phyloP scores from a whole-genome alignment of 2,888 invertebrate species.

The Nemapogon koenigi region DNA sequence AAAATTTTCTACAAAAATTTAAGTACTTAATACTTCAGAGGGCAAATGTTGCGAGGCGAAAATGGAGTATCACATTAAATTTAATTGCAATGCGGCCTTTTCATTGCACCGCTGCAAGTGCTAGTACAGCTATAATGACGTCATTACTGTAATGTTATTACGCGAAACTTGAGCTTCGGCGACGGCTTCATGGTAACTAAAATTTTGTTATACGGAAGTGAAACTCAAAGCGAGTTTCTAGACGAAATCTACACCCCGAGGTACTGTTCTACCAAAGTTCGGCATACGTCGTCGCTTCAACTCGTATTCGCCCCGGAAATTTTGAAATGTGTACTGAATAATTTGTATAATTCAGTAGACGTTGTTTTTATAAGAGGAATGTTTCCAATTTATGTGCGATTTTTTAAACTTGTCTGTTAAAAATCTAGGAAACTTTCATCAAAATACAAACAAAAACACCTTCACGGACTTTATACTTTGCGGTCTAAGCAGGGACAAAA shows the following conservation, averaged over 20 bases:
- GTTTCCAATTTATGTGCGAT: too few relatives aligned
- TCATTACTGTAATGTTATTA: constrained; percentile 31
- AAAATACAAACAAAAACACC: too few relatives aligned
- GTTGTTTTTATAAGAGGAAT: too few relatives aligned
- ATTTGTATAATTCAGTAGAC: too few relatives aligned
- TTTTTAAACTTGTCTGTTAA: too few relatives aligned
- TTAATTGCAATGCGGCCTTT: constrained; percentile 29
- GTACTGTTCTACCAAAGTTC: constrained; percentile 6
- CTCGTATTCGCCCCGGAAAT: too few relatives aligned
- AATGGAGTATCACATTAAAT: constrained; percentile 34
- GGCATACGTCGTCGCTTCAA: too few relatives aligned
- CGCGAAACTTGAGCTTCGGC: constrained; percentile 19
- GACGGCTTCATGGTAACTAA: constrained; percentile 6
- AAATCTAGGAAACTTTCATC: too few relatives aligned
- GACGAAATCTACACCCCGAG: constrained; percentile 3
- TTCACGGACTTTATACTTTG: too few relatives aligned
- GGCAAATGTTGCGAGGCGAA: constrained; percentile 16
- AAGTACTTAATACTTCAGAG: constrained; percentile 6
- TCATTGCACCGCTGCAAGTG: constrained; percentile 25
- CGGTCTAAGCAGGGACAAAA: too few relatives aligned
- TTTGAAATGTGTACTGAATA: too few relatives aligned
- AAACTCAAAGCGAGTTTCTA: not conserved
- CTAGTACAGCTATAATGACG: constrained; percentile 25
- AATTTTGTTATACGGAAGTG: constrained; percentile 5
- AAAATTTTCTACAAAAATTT: too few relatives aligned